A percentile compares a stretch with the other conserved stretches of the same genome.
phyloP scores from a whole-genome alignment of 1,140 invertebrate species.

The Pseudoatta argentina region DNA sequence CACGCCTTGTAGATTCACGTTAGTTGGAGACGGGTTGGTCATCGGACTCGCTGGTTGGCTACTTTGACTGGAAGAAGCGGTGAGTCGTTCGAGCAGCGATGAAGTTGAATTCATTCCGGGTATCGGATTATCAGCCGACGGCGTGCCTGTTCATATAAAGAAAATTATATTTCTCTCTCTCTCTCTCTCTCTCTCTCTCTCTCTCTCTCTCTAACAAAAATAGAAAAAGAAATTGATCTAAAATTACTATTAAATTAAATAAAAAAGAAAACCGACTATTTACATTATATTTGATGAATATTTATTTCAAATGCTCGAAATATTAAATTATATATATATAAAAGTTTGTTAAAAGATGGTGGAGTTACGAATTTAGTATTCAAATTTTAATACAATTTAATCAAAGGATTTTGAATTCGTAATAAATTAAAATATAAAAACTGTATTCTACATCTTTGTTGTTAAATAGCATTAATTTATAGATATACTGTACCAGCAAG shows the following conservation, averaged over 20 bases:
- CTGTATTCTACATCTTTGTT: background rate
- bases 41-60: slow-evolving; percentile 86
- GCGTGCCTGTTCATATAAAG: slow-evolving; percentile 83
- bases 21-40: slow-evolving; percentile 88
- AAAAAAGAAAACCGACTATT: background rate
- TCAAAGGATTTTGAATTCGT: background rate
- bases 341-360: background rate
- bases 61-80: slow-evolving; percentile 85
- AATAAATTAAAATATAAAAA: slow-evolving; percentile 11
- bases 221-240: background rate
- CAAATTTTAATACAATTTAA: background rate
- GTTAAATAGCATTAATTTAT: background rate
- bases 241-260: background rate
- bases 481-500: slow-evolving; percentile 83
- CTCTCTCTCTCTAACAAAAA: background rate
- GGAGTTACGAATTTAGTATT: background rate
- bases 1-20: slow-evolving; percentile 90
- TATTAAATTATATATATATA: background rate
- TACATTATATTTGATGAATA: slow-evolving; percentile 6
- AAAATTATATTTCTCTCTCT: background rate
- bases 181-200: background rate
- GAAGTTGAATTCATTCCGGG: slow-evolving; percentile 87
- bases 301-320: background rate
- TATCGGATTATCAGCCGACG: slow-evolving; percentile 88
- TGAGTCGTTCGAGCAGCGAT: slow-evolving; percentile 87